Percentiles rank a stretch among this genome's conserved stretches.
Evolutionary conservation across 2,888 invertebrate genomes (phyloP).

Genomic region (Lomographa bimaculata): DNA sequence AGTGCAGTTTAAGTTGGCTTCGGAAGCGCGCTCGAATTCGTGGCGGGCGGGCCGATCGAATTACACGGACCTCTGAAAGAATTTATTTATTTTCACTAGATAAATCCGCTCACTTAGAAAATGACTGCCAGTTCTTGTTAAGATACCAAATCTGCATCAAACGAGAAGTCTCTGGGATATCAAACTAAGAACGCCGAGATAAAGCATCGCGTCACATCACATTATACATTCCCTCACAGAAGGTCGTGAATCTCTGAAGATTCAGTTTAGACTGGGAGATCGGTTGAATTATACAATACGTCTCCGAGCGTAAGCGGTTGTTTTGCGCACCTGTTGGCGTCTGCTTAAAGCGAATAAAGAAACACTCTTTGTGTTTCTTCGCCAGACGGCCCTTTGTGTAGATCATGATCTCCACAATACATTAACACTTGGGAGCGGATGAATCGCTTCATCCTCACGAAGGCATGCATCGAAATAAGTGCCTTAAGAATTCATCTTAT

Average conservation of each 20-base stretch:
- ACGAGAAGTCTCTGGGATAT: constrained; percentile 20
- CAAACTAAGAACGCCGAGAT: constrained; percentile 34
- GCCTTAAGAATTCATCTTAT: constrained; percentile 6
- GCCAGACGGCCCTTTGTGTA: constrained; percentile 23
- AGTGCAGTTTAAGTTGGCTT: constrained; percentile 62
- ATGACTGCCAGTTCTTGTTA: constrained; percentile 32
- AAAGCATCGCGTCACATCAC: constrained; percentile 41
- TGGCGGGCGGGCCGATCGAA: constrained; percentile 61
- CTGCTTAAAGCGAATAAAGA: constrained; percentile 33
- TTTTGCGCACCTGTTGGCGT: constrained; percentile 42
- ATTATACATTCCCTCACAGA: constrained; percentile 51
- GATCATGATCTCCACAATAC: constrained; percentile 28
- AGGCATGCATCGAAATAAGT: constrained; percentile 10
- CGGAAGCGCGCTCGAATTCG: constrained; percentile 61
- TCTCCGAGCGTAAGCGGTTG: constrained; percentile 41
- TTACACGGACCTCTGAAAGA: constrained; percentile 42
- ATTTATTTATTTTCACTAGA: constrained; percentile 38
- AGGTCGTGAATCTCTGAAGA: constrained; percentile 42
- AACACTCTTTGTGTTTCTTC: constrained; percentile 26
- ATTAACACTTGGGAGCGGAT: constrained; percentile 25
- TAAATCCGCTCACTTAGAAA: constrained; percentile 9
- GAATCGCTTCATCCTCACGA: constrained; percentile 16
- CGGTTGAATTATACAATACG: constrained; percentile 51
- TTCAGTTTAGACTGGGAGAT: constrained; percentile 47
- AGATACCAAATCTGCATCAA: constrained; percentile 24